Evolutionary conservation across 1,140 invertebrate genomes (phyloP).

Genomic region (Maniola jurtina): DNA sequence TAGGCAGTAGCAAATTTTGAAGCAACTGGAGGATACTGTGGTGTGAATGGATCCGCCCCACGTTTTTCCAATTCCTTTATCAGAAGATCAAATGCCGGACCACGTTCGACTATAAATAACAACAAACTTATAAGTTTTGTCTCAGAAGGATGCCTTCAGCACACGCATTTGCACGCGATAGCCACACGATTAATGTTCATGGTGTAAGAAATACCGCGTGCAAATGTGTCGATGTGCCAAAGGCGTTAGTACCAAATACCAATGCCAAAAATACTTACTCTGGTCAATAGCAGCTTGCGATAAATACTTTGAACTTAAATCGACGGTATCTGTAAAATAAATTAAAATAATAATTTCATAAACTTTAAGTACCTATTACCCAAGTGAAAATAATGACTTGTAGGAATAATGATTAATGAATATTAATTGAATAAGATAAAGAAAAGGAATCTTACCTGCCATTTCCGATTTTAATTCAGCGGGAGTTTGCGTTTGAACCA

Average conservation of each 20-base stretch:
- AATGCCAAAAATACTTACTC: constrained; percentile 39
- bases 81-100: constrained; percentile 34
- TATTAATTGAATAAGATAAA: constrained; percentile 8
- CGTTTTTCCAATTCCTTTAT: constrained; percentile 40
- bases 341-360: not conserved
- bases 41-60: constrained; percentile 45
- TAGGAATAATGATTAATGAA: no score
- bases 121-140: constrained; percentile 1
- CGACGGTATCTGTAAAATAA: constrained; percentile 53
- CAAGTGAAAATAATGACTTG: no score
- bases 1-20: constrained; percentile 47
- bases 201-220: no score
- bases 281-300: constrained; percentile 56
- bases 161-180: no score
- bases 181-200: no score
- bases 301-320: constrained; percentile 55
- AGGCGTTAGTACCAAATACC: no score
- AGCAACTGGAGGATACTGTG: constrained; percentile 34
- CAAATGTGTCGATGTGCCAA: no score
- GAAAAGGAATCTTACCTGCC: constrained; percentile 38
- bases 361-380: not conserved
- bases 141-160: no score
- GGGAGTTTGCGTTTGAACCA: constrained; percentile 40
- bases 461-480: constrained; percentile 50
- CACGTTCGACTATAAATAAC: constrained; percentile 50